Conservation (phyloP, 2,888 invertebrate genomes). For the Melinopterus prodromus region DNA sequence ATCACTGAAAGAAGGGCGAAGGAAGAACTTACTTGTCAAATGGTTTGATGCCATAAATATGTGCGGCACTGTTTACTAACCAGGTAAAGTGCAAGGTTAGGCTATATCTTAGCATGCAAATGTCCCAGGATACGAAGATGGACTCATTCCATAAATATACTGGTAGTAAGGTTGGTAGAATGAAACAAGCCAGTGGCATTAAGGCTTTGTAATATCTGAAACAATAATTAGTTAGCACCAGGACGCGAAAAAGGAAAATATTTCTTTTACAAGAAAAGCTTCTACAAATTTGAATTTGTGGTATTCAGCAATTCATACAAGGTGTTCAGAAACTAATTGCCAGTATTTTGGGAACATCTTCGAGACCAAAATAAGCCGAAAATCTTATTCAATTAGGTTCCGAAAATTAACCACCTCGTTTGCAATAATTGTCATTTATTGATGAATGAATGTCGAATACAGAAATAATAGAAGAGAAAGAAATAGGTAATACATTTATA, state of each 20-base stretch:
- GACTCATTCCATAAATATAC: conserved; percentile 86
- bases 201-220: conserved; percentile 61
- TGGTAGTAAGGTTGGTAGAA: conserved; percentile 81
- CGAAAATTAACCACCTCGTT: too few relatives aligned
- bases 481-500: too few relatives aligned
- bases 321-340: too few relatives aligned
- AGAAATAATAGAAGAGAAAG: too few relatives aligned
- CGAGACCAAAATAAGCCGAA: too few relatives aligned
- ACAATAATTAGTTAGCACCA: conserved; percentile 53
- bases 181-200: conserved; percentile 67
- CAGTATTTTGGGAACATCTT: too few relatives aligned
- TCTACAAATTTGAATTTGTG: too few relatives aligned
- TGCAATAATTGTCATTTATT: too few relatives aligned
- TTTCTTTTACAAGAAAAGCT: too few relatives aligned
- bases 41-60: conserved; percentile 89
- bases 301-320: too few relatives aligned
- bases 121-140: conserved; percentile 77
- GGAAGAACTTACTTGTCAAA: conserved; percentile 77
- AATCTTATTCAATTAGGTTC: too few relatives aligned
- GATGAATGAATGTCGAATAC: too few relatives aligned
- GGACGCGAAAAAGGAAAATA: background rate
- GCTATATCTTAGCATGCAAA: conserved; percentile 85
- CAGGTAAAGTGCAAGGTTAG: conserved; percentile 90
- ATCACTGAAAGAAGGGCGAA: background rate
- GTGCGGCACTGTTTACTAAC: conserved; percentile 93